A percentile compares a stretch with the other conserved stretches of the same genome.
These are phyloP conservation scores for Allacma fusca DNA, from an alignment of 2,888 invertebrate species.

Conservation along the genomic window DNA sequence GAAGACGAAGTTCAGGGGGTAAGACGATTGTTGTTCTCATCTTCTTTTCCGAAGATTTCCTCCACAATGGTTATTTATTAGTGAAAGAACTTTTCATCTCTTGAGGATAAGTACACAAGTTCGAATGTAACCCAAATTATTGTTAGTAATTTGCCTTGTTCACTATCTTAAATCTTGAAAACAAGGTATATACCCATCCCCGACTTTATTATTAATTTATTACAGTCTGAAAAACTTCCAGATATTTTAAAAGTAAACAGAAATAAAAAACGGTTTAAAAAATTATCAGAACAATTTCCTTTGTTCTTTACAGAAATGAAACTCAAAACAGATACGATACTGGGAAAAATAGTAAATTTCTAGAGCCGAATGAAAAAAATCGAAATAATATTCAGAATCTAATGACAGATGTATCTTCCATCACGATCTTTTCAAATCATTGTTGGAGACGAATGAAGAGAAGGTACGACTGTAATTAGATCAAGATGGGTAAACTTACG, in stretches of 20 bases:
- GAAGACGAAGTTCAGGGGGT: conserved; percentile 29
- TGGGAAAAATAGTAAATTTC: not conserved
- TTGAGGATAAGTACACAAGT: not conserved
- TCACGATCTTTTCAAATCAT: not conserved
- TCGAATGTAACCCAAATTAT: not conserved
- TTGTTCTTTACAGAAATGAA: not conserved
- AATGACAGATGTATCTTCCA: not conserved
- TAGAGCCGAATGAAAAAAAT: conserved; percentile 23
- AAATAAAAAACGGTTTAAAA: too few species aligned
- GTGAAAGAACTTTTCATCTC: not conserved
- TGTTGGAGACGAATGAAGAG: conserved; percentile 23
- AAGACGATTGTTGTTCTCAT: conserved; percentile 22
- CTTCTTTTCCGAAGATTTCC: conserved; percentile 41
- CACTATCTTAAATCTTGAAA: too few species aligned
- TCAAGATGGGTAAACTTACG: conserved; percentile 57
- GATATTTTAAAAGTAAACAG: too few species aligned
- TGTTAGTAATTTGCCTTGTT: not conserved
- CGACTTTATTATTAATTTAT: too few species aligned
- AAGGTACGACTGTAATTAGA: conserved; percentile 25
- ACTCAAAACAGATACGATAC: not conserved
- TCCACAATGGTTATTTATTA: conserved; percentile 33
- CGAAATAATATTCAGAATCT: conserved; percentile 4
- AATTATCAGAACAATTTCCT: too few species aligned
- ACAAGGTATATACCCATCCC: too few species aligned
- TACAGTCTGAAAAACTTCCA: too few species aligned